Base-by-base conservation (phyloP, 2,888 invertebrate species). In the Rhaphigaster nebulosa region DNA sequence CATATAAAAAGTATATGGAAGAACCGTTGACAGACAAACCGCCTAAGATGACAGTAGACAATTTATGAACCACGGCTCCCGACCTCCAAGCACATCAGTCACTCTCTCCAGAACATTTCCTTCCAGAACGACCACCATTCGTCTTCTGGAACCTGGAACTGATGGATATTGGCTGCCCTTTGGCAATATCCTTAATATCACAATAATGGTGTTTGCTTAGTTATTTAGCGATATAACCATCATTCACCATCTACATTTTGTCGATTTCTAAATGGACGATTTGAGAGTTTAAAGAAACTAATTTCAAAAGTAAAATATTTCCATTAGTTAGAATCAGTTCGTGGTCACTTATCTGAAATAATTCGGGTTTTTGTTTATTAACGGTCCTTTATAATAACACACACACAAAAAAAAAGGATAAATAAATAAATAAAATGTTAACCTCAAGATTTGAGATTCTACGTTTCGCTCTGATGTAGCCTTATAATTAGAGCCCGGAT, bases 151-250 rank as follows among this genome's bases (percentile, higher is more conserved):
- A n/a, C 5, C 70, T 70, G 70, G 70, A 70, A 70, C 70, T 70
- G 70, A 38, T 76, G 70, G 70, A 76, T 76, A 76, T 38, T 65
- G 13, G 65, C 65, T 76, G 20, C 38, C 70, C 70, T 76, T 76
- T 76, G 38, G 70, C 70, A 20, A 70, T 34, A 70, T 34, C 34
- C 15, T 34, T 34, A 70, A 34, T 70, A 38, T 76, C 10, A 38
- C 70, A 76, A 76, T 76, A 23, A 76, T 76, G 70, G 70, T 20
- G 38, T 76, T 76, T 76, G 70, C 8, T 38, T 23, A 23, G 34
- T 1, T 20, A 23, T 76, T 76, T 76, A 76, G 70, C 10, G 20
- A 6, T 34, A 10, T 8, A 10, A 38, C 6, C 70, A 76, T 76
- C 23, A 20, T 38, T 76, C 34, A 76, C 56, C n/a, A 4, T 38